Evolutionary conservation across 2,888 invertebrate species (phyloP).

Genomic region (Panopea generosa): DNA sequence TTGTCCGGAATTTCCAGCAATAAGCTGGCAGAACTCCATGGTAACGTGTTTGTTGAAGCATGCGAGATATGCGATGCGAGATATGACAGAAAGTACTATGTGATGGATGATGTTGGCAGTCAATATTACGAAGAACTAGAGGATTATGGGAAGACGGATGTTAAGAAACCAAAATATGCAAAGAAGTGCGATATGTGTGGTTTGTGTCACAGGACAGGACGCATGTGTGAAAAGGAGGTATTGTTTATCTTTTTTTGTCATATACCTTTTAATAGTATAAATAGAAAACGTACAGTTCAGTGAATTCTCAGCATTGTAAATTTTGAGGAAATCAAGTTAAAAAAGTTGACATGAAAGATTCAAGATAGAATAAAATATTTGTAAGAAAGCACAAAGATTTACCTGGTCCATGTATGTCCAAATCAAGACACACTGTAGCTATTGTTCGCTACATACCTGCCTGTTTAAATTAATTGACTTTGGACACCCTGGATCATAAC

Average conservation of each 20-base stretch:
- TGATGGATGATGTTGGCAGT: constrained; percentile 76
- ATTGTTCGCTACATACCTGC: too few relatives aligned
- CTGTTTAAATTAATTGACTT: too few relatives aligned
- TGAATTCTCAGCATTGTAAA: neutral
- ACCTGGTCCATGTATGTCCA: too few relatives aligned
- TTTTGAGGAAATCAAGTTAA: neutral
- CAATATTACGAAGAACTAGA: constrained; percentile 79
- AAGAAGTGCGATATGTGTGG: constrained; percentile 75
- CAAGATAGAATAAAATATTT: too few relatives aligned
- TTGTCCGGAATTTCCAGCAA: constrained; percentile 73
- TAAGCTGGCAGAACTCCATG: constrained; percentile 79
- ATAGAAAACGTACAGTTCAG: neutral
- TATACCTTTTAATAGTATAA: neutral
- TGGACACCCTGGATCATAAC: too few relatives aligned
- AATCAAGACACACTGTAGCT: too few relatives aligned
- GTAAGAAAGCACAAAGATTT: too few relatives aligned
- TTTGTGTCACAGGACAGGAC: constrained; percentile 77
- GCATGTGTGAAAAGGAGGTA: constrained; percentile 77
- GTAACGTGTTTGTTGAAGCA: constrained; percentile 79
- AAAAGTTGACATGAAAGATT: too few relatives aligned
- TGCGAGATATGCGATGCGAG: constrained; percentile 74
- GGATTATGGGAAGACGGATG: constrained; percentile 70
- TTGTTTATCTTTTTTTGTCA: too few relatives aligned
- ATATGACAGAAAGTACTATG: constrained; percentile 74
- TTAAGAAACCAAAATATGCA: constrained; percentile 74